Conservation (phyloP, 2,888 invertebrate genomes). For the Limnephilus lunatus region DNA sequence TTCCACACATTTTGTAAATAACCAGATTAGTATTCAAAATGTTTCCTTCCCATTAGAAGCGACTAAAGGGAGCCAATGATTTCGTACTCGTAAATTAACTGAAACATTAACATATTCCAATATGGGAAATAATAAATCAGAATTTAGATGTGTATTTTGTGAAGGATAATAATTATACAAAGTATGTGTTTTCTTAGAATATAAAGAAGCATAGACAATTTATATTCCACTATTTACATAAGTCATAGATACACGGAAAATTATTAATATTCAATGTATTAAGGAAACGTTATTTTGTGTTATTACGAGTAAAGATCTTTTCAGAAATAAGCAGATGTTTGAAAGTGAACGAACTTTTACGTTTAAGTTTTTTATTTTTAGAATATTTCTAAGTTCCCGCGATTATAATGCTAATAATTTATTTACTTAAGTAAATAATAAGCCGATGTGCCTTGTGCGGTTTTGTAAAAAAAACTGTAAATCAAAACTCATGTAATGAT, state of each 20-base stretch:
- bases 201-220: neutral
- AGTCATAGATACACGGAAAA: neutral
- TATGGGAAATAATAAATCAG: conserved; percentile 18
- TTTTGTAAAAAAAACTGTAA: too few relatives aligned
- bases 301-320: neutral
- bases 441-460: too few relatives aligned
- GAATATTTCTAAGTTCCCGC: too few relatives aligned
- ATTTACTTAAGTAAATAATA: too few relatives aligned
- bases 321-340: too few relatives aligned
- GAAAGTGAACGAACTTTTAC: too few relatives aligned
- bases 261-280: neutral
- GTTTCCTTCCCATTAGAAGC: neutral
- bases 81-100: conserved; percentile 4
- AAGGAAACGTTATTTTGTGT: neutral
- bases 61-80: neutral
- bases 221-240: neutral
- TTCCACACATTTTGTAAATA: neutral
- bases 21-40: neutral
- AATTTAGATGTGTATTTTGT: conserved; percentile 15
- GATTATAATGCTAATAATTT: too few relatives aligned
- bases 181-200: neutral
- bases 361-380: too few relatives aligned
- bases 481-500: too few relatives aligned
- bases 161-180: neutral
- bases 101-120: neutral